phyloP scores from a whole-genome alignment of 2,888 invertebrate species.

The Oxytorus armatus region DNA sequence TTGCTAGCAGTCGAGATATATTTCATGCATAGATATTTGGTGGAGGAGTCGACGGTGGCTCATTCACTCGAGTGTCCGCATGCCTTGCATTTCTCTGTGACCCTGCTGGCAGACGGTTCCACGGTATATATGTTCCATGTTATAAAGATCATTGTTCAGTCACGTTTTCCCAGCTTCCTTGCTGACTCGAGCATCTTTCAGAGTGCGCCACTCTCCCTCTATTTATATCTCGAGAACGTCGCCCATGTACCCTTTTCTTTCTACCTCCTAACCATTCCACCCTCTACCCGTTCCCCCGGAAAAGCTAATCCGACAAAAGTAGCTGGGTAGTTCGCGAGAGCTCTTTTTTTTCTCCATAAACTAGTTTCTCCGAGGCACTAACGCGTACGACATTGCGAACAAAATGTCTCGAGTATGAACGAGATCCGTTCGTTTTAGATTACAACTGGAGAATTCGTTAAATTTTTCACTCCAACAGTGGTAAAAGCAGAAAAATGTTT shows the following conservation, averaged over 20 bases:
- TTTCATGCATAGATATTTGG: constrained; percentile 6
- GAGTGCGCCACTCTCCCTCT: constrained; percentile 23
- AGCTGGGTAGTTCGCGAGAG: not conserved
- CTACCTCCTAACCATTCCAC: constrained; percentile 29
- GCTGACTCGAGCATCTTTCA: constrained; percentile 74
- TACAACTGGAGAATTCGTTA: not conserved
- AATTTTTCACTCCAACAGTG: not conserved
- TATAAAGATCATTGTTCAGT: constrained; percentile 79
- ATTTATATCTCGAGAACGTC: constrained; percentile 57
- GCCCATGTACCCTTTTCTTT: constrained; percentile 13
- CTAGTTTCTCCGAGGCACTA: not conserved
- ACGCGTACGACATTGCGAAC: constrained; percentile 7
- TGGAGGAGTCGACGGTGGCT: constrained; percentile 22
- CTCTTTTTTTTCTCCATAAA: not conserved
- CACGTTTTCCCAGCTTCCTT: constrained; percentile 73
- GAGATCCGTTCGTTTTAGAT: not conserved
- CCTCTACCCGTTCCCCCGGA: not conserved
- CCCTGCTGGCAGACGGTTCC: constrained; percentile 31
- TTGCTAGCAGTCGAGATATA: not conserved
- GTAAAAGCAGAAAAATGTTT: not conserved
- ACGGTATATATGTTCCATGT: constrained; percentile 37
- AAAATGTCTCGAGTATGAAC: not conserved
- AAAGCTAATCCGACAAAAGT: constrained; percentile 45
- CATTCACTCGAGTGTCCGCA: constrained; percentile 43
- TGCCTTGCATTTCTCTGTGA: constrained; percentile 62